Base-by-base conservation (phyloP, 92 coral and sea anemone genomes). In the Palythoa caribaeorum region DNA sequence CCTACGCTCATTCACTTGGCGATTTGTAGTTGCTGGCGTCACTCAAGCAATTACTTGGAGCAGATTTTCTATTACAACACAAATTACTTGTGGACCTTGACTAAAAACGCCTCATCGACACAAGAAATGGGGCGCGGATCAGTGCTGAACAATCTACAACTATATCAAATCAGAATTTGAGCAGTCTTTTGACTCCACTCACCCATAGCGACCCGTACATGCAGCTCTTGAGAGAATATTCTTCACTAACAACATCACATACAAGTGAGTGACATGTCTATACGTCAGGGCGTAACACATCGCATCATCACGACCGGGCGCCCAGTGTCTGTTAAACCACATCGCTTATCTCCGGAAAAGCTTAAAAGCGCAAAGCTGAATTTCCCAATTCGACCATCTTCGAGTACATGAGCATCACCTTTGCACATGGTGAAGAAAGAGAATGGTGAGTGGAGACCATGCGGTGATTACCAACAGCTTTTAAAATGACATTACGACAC, bases 1-100 rank as follows among this genome's bases (percentile, higher is more conserved):
- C 84, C 92, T 89, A 78, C 94, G 92, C 84, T 90, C 89, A 17
- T 84, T 91, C 51, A 88, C 89, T 59, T 91, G 94, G 91, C 78
- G 54, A 70, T 88, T 88, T 35, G 70, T 68, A 10, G 68, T 77
- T 13, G 87, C 94, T 69, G 89, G 71, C 2, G 90, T 92, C 38
- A 80, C 75, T 40, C 88, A 92, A 74, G 84, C 87, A 3, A 88
- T 88, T 36, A 68, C n/a, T 88, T 48, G 91, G 87, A 35, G 89
- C 91, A 1, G 79, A 91, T 78, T 92, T 92, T 20, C 89, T 89
- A 37, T 55, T 89, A 19, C 92, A 89, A 52, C 89, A 80, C 85
- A 80, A 86, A 52, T 68, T 89, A 78, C 60, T 91, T 35, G 91
- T 87, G 3, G 91, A 87, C 85, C 87, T 87, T 38, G 93, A 62